Evolutionary conservation across 2,888 invertebrate species (phyloP), one percentile per base, ranked within the genome.

Genomic region (Drosophila prostipennis): DNA sequence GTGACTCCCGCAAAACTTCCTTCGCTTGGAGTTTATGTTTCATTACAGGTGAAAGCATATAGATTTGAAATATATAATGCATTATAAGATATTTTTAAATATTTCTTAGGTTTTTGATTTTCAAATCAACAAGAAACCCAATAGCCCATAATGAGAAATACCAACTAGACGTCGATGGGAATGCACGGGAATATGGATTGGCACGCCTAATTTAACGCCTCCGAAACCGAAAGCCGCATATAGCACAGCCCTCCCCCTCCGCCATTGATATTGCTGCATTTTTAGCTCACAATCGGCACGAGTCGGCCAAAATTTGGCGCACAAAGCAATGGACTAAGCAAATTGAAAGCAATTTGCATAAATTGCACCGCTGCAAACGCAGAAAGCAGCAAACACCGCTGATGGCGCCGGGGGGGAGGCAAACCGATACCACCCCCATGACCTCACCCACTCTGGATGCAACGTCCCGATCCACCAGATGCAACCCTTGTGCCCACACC

Each of bases 321-420:
- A 70, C 63, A 74, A 74, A 55, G 74, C 71, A 63, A 51, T 69
- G 60, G 72, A 77, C 75, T 61, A 78, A 79, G 57, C 80, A 77
- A 87, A 82, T 78, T 87, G 83, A 72, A 76, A 76, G 84, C 78
- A 80, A 86, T 88, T 88, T 84, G 77, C 88, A 87, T 86, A 83
- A 87, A 83, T 87, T 85, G 73, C 72, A 51, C 49, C 57, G 49
- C 43, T 64, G 64, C 43, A 53, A 64, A 64, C 43, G 64, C 64
- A 64, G 43, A 32, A 53, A 64, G 51, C 58, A 67, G 51, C 74
- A 54, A 71, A 49, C 46, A 60, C 48, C 55, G 64, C 43, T 42
- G 49, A 45, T 57, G 53, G 64, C 58, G 56, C 36, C 57, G 39
- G 53, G 48, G 45, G 53, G 49, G 54, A 46, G 37, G 39, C 32